Evolutionary conservation across 1,140 invertebrate species (phyloP).

Genomic region (Tetramorium parvispinum): DNA sequence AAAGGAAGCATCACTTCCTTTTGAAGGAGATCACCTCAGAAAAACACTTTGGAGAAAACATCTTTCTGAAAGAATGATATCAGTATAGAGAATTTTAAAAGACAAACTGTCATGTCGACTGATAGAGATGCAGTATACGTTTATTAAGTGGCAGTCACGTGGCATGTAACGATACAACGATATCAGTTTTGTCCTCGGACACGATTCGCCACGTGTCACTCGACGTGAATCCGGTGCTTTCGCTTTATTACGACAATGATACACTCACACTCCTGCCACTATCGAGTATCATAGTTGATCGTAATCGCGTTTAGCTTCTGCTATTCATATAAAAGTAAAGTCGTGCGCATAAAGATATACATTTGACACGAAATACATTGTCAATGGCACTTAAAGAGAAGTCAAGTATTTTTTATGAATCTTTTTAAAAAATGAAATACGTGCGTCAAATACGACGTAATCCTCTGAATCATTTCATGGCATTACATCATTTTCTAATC

Average conservation of each 20-base stretch:
- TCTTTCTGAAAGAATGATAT: background rate
- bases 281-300: slow-evolving; percentile 70
- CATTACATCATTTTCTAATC: background rate
- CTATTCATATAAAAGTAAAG: slow-evolving; percentile 64
- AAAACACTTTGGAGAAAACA: background rate
- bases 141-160: slow-evolving; percentile 83
- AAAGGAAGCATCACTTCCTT: background rate
- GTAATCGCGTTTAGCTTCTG: slow-evolving; percentile 83
- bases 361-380: background rate
- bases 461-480: background rate
- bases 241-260: slow-evolving; percentile 79
- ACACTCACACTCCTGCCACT: slow-evolving; percentile 56
- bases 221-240: slow-evolving; percentile 77
- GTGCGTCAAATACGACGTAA: background rate
- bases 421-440: background rate
- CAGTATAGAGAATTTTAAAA: slow-evolving; percentile 24
- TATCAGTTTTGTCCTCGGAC: slow-evolving; percentile 80
- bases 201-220: slow-evolving; percentile 80
- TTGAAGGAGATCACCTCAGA: background rate
- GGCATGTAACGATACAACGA: slow-evolving; percentile 80
- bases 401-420: background rate
- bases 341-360: background rate
- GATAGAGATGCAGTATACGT: slow-evolving; percentile 78
- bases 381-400: background rate
- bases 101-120: slow-evolving; percentile 18